Percentiles rank a stretch among this genome's conserved stretches.
Evolutionary conservation across 2,888 invertebrate species (phyloP).

Genomic region (Laothoe populi): DNA sequence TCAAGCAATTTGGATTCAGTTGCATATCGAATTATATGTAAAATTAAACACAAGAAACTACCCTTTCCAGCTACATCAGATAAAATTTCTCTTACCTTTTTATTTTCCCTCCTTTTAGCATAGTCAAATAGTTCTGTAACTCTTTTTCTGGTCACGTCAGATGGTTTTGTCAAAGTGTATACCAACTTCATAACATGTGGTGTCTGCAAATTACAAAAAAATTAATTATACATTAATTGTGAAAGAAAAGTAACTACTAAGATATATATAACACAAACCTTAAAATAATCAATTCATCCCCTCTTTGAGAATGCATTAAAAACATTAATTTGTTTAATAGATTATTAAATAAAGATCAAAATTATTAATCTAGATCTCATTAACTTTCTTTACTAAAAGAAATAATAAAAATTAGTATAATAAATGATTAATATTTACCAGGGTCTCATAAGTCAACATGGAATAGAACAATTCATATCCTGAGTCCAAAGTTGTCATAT

Average conservation of each 20-base stretch:
- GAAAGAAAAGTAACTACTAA: not conserved
- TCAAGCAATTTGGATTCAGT: too few species aligned
- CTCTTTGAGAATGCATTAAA: not conserved
- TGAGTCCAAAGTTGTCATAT: constrained; percentile 63
- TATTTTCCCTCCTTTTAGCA: constrained; percentile 67
- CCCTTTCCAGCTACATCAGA: not conserved
- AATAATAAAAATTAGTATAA: not conserved
- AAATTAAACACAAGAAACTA: too few species aligned
- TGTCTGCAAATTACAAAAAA: constrained; percentile 73
- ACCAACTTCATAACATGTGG: constrained; percentile 71
- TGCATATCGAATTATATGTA: too few species aligned
- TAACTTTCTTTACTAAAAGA: too few species aligned
- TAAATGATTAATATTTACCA: constrained; percentile 59
- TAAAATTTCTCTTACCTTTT: constrained; percentile 57
- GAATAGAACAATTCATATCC: constrained; percentile 78
- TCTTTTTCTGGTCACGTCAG: constrained; percentile 71
- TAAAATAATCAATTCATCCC: not conserved
- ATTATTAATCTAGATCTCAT: too few species aligned
- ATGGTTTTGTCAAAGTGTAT: constrained; percentile 74
- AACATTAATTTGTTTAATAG: not conserved
- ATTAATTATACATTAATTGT: too few species aligned
- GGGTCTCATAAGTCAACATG: constrained; percentile 64
- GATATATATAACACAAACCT: not conserved
- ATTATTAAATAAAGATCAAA: not conserved
- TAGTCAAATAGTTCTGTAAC: constrained; percentile 67